A percentile compares a stretch with the other conserved stretches of the same genome.
Evolutionary conservation across 1,140 invertebrate species (phyloP).

Genomic region (Sycophaga agraensis): DNA sequence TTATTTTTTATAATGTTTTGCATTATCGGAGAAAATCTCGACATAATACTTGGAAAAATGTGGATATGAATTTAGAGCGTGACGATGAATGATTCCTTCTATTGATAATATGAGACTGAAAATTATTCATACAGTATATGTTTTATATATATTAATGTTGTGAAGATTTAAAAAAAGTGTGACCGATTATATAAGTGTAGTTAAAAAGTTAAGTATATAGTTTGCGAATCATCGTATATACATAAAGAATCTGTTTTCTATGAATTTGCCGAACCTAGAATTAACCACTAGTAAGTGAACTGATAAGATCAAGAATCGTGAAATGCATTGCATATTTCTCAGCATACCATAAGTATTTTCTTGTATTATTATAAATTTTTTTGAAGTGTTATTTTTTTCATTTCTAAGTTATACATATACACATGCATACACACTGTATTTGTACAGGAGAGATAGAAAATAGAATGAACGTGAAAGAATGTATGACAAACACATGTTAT

Average conservation of each 20-base stretch:
- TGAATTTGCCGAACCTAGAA: conserved; percentile 22
- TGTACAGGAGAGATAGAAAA: conserved; percentile 20
- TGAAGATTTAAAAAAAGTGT: conserved; percentile 17
- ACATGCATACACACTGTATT: conserved; percentile 36
- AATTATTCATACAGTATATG: conserved; percentile 31
- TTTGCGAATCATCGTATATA: conserved; percentile 28
- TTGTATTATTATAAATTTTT: conserved; percentile 44
- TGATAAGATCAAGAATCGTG: conserved; percentile 24
- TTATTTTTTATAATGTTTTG: conserved; percentile 32
- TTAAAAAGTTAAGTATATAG: conserved; percentile 29
- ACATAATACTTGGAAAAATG: conserved; percentile 4
- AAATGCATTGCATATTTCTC: conserved; percentile 41
- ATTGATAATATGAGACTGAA: conserved; percentile 38
- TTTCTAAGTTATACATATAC: conserved; percentile 31
- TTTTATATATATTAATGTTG: conserved; percentile 29
- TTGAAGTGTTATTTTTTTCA: conserved; percentile 38
- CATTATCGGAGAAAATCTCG: conserved; percentile 14
- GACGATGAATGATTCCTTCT: conserved; percentile 25
- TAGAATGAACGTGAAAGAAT: conserved; percentile 18
- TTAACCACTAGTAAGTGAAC: conserved; percentile 18
- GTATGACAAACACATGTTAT: conserved; percentile 40
- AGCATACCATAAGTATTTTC: conserved; percentile 48
- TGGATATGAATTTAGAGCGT: conserved; percentile 13
- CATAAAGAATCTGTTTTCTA: conserved; percentile 29
- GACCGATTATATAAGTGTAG: conserved; percentile 26